A percentile compares a stretch with the other conserved stretches of the same genome.
These are phyloP conservation scores for Parauchenoglanis ngamensis DNA, from an alignment of 2,797 vertebrate genomes.

Conservation along the genomic window DNA sequence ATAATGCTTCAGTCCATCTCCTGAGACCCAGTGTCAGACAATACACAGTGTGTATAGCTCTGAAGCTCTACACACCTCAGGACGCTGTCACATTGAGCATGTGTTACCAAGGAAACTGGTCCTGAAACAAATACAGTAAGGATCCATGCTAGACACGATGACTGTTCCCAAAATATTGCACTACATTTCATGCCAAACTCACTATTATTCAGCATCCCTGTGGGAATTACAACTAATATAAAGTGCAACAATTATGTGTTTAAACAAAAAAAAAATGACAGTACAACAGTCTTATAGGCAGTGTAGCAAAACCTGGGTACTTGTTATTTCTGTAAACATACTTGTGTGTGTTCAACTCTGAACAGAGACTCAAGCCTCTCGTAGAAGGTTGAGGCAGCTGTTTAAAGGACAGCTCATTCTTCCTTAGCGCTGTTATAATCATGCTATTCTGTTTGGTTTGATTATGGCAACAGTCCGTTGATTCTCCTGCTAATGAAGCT, in stretches of 20 bases:
- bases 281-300: not conserved
- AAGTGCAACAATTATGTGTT: not conserved
- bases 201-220: conserved; percentile 19
- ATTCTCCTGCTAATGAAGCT: conserved; percentile 51
- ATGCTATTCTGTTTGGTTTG: conserved; percentile 43
- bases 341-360: not conserved
- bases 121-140: conserved; percentile 41
- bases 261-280: not conserved
- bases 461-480: conserved; percentile 54
- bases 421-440: conserved; percentile 32
- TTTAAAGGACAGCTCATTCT: conserved; percentile 26
- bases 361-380: not conserved
- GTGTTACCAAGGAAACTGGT: conserved; percentile 51
- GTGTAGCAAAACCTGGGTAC: not conserved
- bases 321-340: conserved; percentile 3
- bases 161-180: conserved; percentile 38
- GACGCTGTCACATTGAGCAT: conserved; percentile 40
- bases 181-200: conserved; percentile 25
- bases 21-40: conserved; percentile 42
- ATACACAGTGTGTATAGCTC: conserved; percentile 44
- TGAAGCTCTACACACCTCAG: conserved; percentile 41
- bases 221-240: not conserved
- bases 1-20: conserved; percentile 47
- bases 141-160: conserved; percentile 34
- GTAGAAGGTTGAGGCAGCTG: conserved; percentile 41